A percentile compares a stretch with the other conserved stretches of the same genome.
These are phyloP conservation scores for Eonycteris spelaea DNA, from an alignment of 2,113 vertebrate genomes.

Conservation along the genomic window DNA sequence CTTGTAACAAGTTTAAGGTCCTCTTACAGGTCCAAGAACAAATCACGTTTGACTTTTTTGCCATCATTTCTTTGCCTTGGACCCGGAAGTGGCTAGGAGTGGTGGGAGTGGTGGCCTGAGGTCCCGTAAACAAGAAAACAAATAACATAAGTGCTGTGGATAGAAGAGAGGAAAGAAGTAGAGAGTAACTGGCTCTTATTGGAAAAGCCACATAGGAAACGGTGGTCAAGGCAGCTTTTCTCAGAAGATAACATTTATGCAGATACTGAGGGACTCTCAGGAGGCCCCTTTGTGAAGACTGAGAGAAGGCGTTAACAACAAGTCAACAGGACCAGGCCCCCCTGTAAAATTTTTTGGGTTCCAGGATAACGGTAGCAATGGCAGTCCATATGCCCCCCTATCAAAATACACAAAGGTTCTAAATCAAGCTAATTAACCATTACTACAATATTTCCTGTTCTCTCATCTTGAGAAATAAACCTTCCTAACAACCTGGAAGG, in stretches of 20 bases:
- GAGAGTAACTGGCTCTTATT: fast-evolving
- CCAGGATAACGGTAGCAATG: neutral
- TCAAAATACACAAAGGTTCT: neutral
- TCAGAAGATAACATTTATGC: neutral
- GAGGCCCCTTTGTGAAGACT: neutral
- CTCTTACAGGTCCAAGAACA: neutral
- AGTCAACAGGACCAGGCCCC: no score
- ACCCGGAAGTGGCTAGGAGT: neutral
- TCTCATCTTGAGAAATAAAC: neutral
- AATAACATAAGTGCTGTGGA: neutral
- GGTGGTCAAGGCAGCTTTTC: neutral
- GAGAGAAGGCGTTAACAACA: no score
- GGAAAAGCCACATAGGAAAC: neutral
- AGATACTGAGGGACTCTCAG: neutral
- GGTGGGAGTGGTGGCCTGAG: neutral
- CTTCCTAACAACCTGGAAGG: neutral
- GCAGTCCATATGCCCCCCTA: neutral
- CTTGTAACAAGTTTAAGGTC: neutral
- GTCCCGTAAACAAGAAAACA: neutral
- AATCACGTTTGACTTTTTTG: neutral
- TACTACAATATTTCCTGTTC: neutral
- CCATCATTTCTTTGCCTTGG: neutral
- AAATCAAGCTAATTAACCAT: neutral
- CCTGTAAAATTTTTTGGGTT: fast-evolving
- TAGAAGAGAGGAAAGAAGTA: neutral